Evolutionary conservation across 2,113 vertebrate species (phyloP).

Genomic region (Xiphophorus couchianus): DNA sequence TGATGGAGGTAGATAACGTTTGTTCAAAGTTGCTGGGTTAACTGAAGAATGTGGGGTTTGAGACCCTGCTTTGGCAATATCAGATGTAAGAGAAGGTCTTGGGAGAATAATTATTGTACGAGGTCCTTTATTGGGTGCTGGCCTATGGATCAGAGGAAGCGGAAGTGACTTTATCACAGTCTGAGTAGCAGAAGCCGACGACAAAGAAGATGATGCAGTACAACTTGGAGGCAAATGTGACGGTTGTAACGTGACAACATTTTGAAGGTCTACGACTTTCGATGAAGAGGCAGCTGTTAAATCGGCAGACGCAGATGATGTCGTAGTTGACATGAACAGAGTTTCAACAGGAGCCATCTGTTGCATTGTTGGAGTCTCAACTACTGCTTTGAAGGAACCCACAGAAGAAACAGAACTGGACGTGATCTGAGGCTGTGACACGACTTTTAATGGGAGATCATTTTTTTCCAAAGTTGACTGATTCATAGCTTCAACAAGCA

Average conservation of each 20-base stretch:
- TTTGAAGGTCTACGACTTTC: not conserved
- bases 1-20: not conserved
- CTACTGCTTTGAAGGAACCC: not conserved
- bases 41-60: not conserved
- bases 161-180: not conserved
- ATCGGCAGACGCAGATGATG: not conserved
- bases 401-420: not conserved
- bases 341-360: not conserved
- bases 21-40: conserved; percentile 1
- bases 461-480: conserved; percentile 11
- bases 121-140: not conserved
- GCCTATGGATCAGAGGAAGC: not conserved
- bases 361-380: not conserved
- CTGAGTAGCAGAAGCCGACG: conserved; percentile 13
- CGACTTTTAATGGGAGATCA: not conserved
- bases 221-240: not conserved
- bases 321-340: not conserved
- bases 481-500: conserved; percentile 70
- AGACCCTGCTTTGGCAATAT: not conserved
- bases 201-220: no score
- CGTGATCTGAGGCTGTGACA: not conserved
- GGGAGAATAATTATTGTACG: conserved; percentile 38
- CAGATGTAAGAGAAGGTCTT: not conserved
- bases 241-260: not conserved
- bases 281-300: not conserved